phyloP scores from a whole-genome alignment of 2,888 invertebrate species.

The Siphonodentalium dalli region DNA sequence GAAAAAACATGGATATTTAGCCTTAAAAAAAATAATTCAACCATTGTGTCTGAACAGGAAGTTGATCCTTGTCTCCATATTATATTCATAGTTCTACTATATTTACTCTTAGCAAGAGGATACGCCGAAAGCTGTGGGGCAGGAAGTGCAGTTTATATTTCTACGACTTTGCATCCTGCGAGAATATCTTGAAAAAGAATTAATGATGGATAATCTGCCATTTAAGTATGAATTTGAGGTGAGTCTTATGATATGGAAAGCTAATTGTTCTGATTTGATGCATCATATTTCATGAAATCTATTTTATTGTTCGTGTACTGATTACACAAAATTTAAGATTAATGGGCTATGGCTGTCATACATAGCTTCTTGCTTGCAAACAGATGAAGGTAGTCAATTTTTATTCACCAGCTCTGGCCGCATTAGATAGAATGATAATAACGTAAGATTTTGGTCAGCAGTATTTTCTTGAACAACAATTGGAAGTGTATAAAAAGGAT shows the following conservation, averaged over 20 bases:
- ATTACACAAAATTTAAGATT: too few species aligned
- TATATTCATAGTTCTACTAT: neutral
- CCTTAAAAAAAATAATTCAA: too few species aligned
- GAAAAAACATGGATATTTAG: neutral
- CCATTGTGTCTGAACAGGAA: neutral
- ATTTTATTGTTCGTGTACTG: too few species aligned
- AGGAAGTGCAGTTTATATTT: slow-evolving; percentile 83
- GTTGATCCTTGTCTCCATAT: neutral
- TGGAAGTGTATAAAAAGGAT: too few species aligned
- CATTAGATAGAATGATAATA: too few species aligned
- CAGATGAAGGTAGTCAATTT: too few species aligned
- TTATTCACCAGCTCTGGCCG: too few species aligned
- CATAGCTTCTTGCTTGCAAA: too few species aligned
- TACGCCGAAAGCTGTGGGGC: slow-evolving; percentile 68
- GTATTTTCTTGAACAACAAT: too few species aligned
- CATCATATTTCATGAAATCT: too few species aligned
- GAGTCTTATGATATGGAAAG: neutral
- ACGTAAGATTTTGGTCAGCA: too few species aligned
- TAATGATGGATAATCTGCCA: slow-evolving; percentile 85
- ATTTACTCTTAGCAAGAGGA: slow-evolving; percentile 66
- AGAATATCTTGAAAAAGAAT: slow-evolving; percentile 90
- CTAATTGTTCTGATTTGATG: neutral
- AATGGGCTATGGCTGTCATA: too few species aligned
- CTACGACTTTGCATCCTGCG: slow-evolving; percentile 90
- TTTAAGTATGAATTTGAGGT: slow-evolving; percentile 92